Percentiles rank a stretch among this genome's conserved stretches.
Conservation (phyloP, 2,797 vertebrate species). For the Lophotriccus pileatus region DNA sequence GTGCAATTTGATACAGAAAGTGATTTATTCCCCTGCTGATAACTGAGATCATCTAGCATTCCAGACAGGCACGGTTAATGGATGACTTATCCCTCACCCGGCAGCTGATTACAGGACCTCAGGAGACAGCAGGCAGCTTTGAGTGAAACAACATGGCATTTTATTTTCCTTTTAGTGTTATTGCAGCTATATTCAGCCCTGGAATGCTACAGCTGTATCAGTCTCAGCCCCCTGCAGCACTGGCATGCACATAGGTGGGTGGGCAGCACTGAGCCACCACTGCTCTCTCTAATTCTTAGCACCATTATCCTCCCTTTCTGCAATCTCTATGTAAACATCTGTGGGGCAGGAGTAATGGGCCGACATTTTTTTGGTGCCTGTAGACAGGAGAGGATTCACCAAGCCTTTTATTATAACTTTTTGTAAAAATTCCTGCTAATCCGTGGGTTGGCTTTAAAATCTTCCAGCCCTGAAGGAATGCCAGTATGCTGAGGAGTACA, state of each 20-base stretch:
- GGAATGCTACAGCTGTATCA: not conserved
- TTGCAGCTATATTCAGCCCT: slow-evolving; percentile 39
- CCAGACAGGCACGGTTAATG: slow-evolving; percentile 72
- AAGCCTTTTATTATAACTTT: not conserved
- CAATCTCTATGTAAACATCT: not conserved
- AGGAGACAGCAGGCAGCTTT: slow-evolving; percentile 55
- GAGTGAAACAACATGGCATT: slow-evolving; percentile 31
- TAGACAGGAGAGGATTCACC: not conserved
- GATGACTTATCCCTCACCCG: slow-evolving; percentile 70
- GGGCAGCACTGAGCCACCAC: not conserved
- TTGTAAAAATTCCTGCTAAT: not conserved
- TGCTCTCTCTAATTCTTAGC: not conserved
- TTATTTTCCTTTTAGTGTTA: slow-evolving; percentile 43
- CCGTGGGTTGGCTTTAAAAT: not conserved
- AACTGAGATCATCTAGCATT: slow-evolving; percentile 73
- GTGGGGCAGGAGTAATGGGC: not conserved
- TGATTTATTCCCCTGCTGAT: slow-evolving; percentile 73
- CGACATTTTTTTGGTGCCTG: not conserved
- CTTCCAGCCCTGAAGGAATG: not conserved
- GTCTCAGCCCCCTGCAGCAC: not conserved
- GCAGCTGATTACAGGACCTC: slow-evolving; percentile 60
- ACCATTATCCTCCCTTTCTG: not conserved
- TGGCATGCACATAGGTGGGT: not conserved
- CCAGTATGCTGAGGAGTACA: not conserved
- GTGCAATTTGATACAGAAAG: slow-evolving; percentile 49